These are phyloP conservation scores for Canis aureus DNA, from an alignment of 2,113 vertebrate species.

Conservation along the genomic window DNA sequence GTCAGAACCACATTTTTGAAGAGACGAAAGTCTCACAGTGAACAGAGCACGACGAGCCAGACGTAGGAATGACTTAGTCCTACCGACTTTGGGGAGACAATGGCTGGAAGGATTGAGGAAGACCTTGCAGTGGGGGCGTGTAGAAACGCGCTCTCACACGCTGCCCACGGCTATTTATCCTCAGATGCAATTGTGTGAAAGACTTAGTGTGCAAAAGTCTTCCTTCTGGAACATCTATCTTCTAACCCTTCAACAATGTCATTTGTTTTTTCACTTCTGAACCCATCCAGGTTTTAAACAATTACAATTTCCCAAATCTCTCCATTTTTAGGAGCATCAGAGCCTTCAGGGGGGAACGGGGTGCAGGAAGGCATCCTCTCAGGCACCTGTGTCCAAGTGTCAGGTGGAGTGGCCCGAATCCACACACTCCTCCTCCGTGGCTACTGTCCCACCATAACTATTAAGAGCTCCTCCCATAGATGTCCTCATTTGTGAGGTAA, in stretches of 20 bases:
- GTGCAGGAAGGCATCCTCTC: not conserved
- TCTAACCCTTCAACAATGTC: not conserved
- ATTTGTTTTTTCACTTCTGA: not conserved
- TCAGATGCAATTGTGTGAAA: not conserved
- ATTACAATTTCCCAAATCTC: not conserved
- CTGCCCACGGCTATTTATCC: not conserved
- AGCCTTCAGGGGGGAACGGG: not conserved
- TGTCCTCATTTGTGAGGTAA: not conserved
- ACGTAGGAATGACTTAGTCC: not conserved
- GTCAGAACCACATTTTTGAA: not conserved
- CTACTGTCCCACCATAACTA: not conserved
- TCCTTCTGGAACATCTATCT: not conserved
- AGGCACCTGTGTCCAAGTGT: fast-evolving
- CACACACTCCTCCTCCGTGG: not conserved
- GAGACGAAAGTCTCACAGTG: not conserved
- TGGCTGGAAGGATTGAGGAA: not conserved
- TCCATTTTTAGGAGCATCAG: not conserved
- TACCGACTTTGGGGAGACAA: not conserved
- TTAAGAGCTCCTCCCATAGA: not conserved
- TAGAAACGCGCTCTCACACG: fast-evolving
- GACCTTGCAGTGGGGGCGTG: not conserved
- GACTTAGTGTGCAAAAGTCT: not conserved
- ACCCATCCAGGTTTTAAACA: not conserved
- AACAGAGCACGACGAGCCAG: not conserved
- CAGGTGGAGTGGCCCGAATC: too few species aligned